Conservation (phyloP, 2,888 invertebrate species). For the Sipha maydis region DNA sequence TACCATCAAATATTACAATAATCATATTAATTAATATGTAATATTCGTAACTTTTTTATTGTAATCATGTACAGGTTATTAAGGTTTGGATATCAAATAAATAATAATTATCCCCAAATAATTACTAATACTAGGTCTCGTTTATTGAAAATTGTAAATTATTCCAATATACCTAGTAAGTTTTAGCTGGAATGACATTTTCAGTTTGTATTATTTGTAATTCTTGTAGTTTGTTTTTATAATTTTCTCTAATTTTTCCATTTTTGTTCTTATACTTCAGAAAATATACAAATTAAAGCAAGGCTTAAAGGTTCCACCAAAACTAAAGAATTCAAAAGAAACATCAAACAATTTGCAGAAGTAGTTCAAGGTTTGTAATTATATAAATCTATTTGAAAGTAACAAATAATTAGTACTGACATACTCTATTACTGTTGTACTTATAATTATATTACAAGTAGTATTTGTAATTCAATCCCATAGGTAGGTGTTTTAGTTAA, state of each 20-base stretch:
- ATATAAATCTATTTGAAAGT: no score
- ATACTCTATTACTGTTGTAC: no score
- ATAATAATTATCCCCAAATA: slow-evolving; percentile 11
- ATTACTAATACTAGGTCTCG: slow-evolving; percentile 5
- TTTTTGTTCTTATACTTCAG: slow-evolving; percentile 20
- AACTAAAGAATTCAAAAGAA: slow-evolving; percentile 67
- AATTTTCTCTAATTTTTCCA: neutral
- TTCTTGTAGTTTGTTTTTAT: neutral
- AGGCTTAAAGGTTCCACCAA: slow-evolving; percentile 40
- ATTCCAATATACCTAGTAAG: slow-evolving; percentile 25
- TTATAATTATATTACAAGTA: no score
- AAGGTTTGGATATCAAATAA: slow-evolving; percentile 48
- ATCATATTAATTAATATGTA: slow-evolving; percentile 11
- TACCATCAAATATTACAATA: neutral
- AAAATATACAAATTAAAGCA: slow-evolving; percentile 36
- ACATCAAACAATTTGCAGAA: slow-evolving; percentile 74
- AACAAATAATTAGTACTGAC: no score
- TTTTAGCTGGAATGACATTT: neutral
- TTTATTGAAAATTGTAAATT: slow-evolving; percentile 8
- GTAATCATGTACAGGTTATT: slow-evolving; percentile 54
- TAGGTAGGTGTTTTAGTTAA: no score
- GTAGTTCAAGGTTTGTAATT: slow-evolving; percentile 74
- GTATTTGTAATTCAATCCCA: no score
- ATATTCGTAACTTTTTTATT: neutral
- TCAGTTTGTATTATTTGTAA: neutral